Evolutionary conservation across 2,113 vertebrate genomes (phyloP).

Genomic region (Macrotis lagotis): DNA sequence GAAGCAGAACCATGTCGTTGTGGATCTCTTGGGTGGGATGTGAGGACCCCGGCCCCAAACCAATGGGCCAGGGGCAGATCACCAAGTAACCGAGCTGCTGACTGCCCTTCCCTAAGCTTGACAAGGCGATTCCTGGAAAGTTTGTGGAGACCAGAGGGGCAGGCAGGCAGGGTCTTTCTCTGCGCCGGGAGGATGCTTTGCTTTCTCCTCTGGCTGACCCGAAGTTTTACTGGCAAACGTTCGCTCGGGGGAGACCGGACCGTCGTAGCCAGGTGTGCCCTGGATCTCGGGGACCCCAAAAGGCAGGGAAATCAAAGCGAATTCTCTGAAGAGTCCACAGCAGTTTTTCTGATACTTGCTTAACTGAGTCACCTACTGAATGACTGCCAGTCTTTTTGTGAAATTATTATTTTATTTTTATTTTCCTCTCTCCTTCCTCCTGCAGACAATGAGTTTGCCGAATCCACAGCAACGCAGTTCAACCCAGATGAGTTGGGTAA

Average conservation of each 20-base stretch:
- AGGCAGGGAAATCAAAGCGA: constrained; percentile 25
- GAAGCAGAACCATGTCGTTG: fast-evolving
- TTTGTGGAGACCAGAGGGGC: constrained; percentile 22
- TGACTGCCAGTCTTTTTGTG: constrained; percentile 51
- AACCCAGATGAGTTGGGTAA: constrained; percentile 83
- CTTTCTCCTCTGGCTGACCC: background rate
- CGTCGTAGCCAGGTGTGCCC: background rate
- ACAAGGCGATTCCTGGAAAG: constrained; percentile 48
- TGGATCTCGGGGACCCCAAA: background rate
- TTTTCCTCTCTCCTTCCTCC: constrained; percentile 65
- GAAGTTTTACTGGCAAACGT: background rate
- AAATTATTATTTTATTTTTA: constrained; percentile 63
- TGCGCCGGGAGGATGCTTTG: background rate
- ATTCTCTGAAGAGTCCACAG: constrained; percentile 27
- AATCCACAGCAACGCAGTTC: constrained; percentile 76
- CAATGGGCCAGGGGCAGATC: background rate
- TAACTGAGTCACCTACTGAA: background rate
- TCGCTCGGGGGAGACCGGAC: background rate
- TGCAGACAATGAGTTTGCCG: constrained; percentile 81
- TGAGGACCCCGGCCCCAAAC: background rate
- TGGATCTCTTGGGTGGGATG: background rate
- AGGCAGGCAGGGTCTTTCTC: background rate
- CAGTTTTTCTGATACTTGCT: background rate
- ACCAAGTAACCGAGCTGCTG: background rate
- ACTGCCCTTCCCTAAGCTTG: background rate